A percentile compares a stretch with the other conserved stretches of the same genome.
phyloP scores from a whole-genome alignment of 1,140 invertebrate genomes.

The Drosophila subpulchrella region DNA sequence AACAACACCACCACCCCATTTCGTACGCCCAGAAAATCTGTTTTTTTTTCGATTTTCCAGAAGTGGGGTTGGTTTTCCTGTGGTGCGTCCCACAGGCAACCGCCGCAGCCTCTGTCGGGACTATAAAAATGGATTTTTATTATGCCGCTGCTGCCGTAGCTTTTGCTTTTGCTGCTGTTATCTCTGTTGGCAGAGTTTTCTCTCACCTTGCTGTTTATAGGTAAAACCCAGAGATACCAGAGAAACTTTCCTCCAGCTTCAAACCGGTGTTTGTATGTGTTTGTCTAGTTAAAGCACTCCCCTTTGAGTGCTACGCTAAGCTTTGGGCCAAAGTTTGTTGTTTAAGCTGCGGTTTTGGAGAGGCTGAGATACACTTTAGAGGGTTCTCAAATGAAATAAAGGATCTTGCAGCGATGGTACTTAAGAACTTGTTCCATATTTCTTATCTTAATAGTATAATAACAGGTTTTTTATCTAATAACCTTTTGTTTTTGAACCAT shows the following conservation, averaged over 20 bases:
- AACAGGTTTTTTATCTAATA: too few species aligned
- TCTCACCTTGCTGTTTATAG: constrained; percentile 59
- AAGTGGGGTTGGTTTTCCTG: constrained; percentile 59
- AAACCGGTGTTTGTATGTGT: not conserved
- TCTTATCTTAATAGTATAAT: too few species aligned
- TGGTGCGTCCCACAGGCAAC: constrained; percentile 33
- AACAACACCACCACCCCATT: constrained; percentile 34
- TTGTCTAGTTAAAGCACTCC: constrained; percentile 7
- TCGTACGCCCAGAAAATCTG: constrained; percentile 55
- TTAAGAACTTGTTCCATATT: not conserved
- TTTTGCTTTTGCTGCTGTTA: constrained; percentile 50
- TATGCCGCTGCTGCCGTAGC: constrained; percentile 52
- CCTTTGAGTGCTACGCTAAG: constrained; percentile 23
- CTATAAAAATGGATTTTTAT: constrained; percentile 82
- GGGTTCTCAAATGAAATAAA: not conserved
- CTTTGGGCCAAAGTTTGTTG: constrained; percentile 56
- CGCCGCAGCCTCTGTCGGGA: constrained; percentile 60
- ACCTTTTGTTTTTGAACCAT: not conserved
- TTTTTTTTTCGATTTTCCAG: constrained; percentile 25
- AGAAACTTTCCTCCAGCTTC: constrained; percentile 50
- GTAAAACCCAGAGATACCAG: constrained; percentile 23
- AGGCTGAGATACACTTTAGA: constrained; percentile 6
- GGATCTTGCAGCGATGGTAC: not conserved
- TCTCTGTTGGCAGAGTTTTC: constrained; percentile 54
- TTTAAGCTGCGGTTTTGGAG: constrained; percentile 10